phyloP scores from a whole-genome alignment of 1,140 invertebrate genomes.

The Hirudo medicinalis region DNA sequence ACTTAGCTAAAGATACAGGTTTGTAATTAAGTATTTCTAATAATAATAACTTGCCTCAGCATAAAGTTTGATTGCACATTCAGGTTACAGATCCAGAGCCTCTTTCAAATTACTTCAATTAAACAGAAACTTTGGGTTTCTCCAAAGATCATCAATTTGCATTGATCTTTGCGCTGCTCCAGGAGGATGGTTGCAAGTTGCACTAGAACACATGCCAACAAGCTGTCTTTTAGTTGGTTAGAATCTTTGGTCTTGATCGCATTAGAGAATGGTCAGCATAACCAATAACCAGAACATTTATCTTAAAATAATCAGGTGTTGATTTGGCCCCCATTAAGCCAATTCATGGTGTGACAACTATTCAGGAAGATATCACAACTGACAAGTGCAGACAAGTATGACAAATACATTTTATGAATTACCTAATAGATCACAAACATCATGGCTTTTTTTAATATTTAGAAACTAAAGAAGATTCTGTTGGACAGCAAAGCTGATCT shows the following conservation, averaged over 20 bases:
- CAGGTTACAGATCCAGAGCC: conserved; percentile 87
- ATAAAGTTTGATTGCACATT: conserved; percentile 25
- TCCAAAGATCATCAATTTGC: conserved; percentile 86
- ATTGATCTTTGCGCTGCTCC: conserved; percentile 97
- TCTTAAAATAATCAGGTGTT: conserved; percentile 51
- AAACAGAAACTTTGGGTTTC: conserved; percentile 91
- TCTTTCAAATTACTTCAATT: conserved; percentile 97
- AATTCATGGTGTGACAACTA: conserved; percentile 72
- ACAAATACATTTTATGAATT: neutral
- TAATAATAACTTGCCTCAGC: neutral
- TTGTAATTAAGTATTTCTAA: neutral
- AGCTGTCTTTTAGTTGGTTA: conserved; percentile 77
- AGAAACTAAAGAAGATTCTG: conserved; percentile 51
- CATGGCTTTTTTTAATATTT: conserved; percentile 44
- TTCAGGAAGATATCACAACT: conserved; percentile 91
- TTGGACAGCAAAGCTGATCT: conserved; percentile 65
- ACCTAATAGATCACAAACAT: neutral
- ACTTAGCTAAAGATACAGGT: conserved; percentile 96
- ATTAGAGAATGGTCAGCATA: neutral
- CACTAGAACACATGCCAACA: conserved; percentile 90
- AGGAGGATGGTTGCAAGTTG: conserved; percentile 99
- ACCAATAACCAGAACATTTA: neutral
- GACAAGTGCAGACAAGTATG: conserved; percentile 56
- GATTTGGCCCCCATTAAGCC: conserved; percentile 91
- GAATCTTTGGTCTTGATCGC: conserved; percentile 11